These are phyloP conservation scores for Ictalurus furcatus DNA, from an alignment of 2,113 vertebrate species.

Conservation along the genomic window DNA sequence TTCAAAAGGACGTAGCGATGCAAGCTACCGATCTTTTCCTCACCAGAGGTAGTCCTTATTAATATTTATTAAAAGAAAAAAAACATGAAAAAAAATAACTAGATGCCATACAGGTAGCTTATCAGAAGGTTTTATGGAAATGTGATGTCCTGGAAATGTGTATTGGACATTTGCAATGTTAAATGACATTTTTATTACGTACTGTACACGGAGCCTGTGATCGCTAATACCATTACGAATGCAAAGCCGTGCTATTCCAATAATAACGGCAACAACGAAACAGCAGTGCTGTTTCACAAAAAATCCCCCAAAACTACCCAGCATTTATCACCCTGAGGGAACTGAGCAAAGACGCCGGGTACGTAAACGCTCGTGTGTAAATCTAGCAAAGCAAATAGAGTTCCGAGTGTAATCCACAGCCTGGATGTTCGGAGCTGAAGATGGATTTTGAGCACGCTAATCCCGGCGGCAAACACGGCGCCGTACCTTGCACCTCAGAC, in stretches of 20 bases:
- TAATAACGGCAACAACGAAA: not conserved
- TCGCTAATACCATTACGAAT: not conserved
- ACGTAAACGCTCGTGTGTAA: not conserved
- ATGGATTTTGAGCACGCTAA: not conserved
- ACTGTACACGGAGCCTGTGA: not conserved
- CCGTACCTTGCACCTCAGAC: not conserved
- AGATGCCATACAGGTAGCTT: not conserved
- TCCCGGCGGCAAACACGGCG: not conserved
- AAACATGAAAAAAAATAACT: not conserved
- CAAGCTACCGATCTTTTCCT: not conserved
- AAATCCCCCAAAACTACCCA: not conserved
- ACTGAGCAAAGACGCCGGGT: not conserved
- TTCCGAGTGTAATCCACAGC: not conserved
- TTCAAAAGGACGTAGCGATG: not conserved
- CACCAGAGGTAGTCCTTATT: not conserved
- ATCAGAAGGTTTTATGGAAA: not conserved
- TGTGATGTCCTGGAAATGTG: not conserved
- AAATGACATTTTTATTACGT: not conserved
- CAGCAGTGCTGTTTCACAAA: not conserved
- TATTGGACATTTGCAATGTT: not conserved
- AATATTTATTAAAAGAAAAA: not conserved
- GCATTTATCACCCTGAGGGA: not conserved
- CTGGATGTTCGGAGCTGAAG: not conserved
- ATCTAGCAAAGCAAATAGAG: constrained; percentile 2
- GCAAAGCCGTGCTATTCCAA: not conserved